Evolutionary conservation across 1,140 invertebrate genomes (phyloP).

Genomic region (Tetramorium alpestre): DNA sequence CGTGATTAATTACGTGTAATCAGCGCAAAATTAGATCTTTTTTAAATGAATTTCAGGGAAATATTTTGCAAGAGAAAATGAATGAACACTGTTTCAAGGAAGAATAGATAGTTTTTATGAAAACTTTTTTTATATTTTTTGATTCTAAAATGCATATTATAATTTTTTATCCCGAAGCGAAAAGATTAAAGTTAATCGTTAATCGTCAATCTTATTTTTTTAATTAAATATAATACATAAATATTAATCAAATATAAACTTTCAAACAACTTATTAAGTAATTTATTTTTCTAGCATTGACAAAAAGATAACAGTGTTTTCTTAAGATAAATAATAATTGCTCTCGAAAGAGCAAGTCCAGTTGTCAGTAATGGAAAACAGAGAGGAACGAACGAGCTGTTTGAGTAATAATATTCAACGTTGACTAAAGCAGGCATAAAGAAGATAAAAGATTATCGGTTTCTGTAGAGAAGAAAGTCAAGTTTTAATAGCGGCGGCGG

Average conservation of each 20-base stretch:
- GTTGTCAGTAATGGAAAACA: background rate
- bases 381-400: background rate
- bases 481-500: background rate
- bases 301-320: background rate
- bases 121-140: background rate
- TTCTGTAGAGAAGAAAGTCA: conserved; percentile 28
- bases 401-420: conserved; percentile 17
- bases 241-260: background rate
- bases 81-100: background rate
- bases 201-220: background rate
- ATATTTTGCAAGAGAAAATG: background rate
- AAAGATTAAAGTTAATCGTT: background rate
- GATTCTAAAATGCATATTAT: background rate
- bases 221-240: too few species aligned
- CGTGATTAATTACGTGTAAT: background rate
- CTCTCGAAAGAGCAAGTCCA: background rate
- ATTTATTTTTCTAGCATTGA: background rate
- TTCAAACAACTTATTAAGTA: background rate
- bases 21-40: background rate
- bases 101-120: background rate
- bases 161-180: background rate
- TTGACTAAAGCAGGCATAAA: conserved; percentile 12
- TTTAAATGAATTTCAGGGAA: background rate
- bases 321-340: conserved; percentile 5
- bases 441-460: conserved; percentile 44